These are phyloP conservation scores for Zootermopsis nevadensis DNA, from an alignment of 2,888 invertebrate species.

Conservation along the genomic window DNA sequence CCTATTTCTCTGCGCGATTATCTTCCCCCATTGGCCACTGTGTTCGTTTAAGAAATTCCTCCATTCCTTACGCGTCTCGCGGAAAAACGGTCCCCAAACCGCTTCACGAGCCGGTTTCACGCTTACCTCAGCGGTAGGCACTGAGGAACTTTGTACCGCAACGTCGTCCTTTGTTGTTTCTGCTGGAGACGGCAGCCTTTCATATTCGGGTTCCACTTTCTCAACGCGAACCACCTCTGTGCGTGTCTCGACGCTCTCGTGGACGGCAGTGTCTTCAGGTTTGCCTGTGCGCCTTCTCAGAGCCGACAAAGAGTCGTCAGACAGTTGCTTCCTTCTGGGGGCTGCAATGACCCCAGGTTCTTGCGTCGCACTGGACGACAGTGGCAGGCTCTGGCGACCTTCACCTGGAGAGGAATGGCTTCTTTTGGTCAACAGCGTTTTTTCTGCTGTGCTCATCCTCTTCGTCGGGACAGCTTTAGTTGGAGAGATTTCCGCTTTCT, in stretches of 20 bases:
- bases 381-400: constrained; percentile 16
- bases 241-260: constrained; percentile 13
- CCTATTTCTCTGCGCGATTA: constrained; percentile 71
- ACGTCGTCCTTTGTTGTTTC: constrained; percentile 15
- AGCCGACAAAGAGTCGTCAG: background rate
- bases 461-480: background rate
- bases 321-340: background rate
- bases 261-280: background rate
- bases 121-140: background rate
- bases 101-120: constrained; percentile 33
- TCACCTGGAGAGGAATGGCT: constrained; percentile 52
- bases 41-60: constrained; percentile 65
- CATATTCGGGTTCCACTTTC: background rate
- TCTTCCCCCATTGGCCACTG: constrained; percentile 67
- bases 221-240: background rate
- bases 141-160: background rate
- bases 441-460: constrained; percentile 46
- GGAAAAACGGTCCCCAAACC: constrained; percentile 48
- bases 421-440: constrained; percentile 44
- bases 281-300: background rate
- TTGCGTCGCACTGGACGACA: background rate
- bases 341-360: background rate
- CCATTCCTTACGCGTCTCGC: constrained; percentile 54
- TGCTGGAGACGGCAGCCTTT: constrained; percentile 54
- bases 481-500: background rate